Conservation (phyloP, 1,140 invertebrate genomes). For the Polyergus mexicanus region DNA sequence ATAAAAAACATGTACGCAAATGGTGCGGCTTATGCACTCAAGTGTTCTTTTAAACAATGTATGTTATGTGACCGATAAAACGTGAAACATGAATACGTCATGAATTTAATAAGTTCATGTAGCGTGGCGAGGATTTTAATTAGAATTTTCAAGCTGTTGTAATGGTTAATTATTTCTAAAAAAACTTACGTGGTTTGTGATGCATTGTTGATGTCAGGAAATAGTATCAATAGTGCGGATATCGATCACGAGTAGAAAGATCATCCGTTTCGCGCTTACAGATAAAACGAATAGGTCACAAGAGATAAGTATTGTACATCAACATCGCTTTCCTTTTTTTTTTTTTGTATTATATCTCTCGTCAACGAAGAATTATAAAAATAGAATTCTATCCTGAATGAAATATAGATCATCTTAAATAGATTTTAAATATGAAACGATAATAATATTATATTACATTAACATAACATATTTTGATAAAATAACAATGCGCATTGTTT, state of each 20-base stretch:
- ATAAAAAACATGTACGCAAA: background rate
- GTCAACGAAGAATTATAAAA: background rate
- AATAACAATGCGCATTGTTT: background rate
- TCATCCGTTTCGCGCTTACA: constrained; percentile 23
- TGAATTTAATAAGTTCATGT: background rate
- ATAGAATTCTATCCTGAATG: too few relatives aligned
- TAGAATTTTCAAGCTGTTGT: constrained; percentile 21
- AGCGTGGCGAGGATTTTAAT: background rate
- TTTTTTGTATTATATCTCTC: background rate
- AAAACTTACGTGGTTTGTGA: background rate
- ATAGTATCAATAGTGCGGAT: background rate
- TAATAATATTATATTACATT: too few relatives aligned
- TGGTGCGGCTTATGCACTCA: background rate
- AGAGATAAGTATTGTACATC: background rate
- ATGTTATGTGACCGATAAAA: background rate
- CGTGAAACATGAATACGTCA: background rate
- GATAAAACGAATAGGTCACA: constrained; percentile 16
- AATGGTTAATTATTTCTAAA: background rate
- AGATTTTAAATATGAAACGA: too few relatives aligned
- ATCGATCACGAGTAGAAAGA: constrained; percentile 29
- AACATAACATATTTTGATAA: too few relatives aligned
- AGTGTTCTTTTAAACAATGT: constrained; percentile 7
- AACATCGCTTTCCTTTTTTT: constrained; percentile 19
- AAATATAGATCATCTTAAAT: too few relatives aligned
- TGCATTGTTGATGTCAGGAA: constrained; percentile 13